These are phyloP conservation scores for Octonoba sinensis DNA, from an alignment of 2,888 invertebrate species.

Conservation along the genomic window DNA sequence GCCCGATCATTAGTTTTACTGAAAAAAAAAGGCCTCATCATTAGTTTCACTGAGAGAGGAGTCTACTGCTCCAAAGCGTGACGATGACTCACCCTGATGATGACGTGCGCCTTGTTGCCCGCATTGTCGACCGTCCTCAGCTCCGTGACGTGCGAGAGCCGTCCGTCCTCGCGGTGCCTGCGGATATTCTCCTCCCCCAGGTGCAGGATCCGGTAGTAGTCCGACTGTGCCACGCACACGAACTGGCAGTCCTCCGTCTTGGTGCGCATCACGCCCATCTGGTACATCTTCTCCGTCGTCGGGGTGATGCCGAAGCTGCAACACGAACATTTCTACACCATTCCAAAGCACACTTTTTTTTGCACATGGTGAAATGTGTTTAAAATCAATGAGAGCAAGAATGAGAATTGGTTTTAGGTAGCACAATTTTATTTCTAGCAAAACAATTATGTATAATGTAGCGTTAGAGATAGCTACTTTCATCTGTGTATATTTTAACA, in stretches of 20 bases:
- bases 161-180: constrained; percentile 85
- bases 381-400: not conserved
- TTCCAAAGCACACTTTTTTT: not conserved
- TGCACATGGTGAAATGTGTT: too few species aligned
- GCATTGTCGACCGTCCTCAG: constrained; percentile 81
- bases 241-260: constrained; percentile 98
- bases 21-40: not conserved
- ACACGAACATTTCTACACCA: constrained; percentile 23
- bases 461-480: too few species aligned
- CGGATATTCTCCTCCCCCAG: constrained; percentile 95
- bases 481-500: too few species aligned
- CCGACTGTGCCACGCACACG: constrained; percentile 97
- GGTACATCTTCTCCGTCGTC: constrained; percentile 92
- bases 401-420: not conserved
- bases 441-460: too few species aligned
- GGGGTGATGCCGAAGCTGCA: constrained; percentile 95
- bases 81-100: constrained; percentile 79
- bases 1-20: not conserved
- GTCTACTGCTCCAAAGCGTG: not conserved
- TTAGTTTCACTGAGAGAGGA: not conserved
- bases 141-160: constrained; percentile 92
- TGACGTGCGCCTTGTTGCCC: constrained; percentile 88
- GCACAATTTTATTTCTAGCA: too few species aligned
- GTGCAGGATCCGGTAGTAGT: constrained; percentile 86
- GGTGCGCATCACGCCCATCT: constrained; percentile 96